Evolutionary conservation across 1,140 invertebrate species (phyloP).

Genomic region (Maniola jurtina): DNA sequence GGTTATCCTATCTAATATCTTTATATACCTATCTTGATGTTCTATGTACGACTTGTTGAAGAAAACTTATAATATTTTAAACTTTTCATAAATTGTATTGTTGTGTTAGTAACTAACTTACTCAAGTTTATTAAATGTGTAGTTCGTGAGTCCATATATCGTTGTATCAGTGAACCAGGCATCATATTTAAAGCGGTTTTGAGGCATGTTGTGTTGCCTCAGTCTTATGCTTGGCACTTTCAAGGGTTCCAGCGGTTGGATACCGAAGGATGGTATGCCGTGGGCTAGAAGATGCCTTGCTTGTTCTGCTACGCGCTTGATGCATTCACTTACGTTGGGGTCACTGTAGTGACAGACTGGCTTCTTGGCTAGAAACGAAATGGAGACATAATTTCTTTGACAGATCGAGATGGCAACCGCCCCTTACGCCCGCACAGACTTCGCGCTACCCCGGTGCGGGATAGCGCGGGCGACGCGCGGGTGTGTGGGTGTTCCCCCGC

Average conservation of each 20-base stretch:
- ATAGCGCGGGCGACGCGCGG: too few relatives aligned
- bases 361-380: conserved; percentile 37
- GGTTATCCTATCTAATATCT: too few relatives aligned
- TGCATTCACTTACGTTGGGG: conserved; percentile 80
- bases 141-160: conserved; percentile 69
- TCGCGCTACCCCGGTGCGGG: too few relatives aligned
- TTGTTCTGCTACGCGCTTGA: conserved; percentile 76
- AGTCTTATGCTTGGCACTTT: conserved; percentile 65
- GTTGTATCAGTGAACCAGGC: conserved; percentile 69
- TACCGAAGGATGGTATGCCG: conserved; percentile 58
- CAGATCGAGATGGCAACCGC: too few relatives aligned
- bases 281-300: conserved; percentile 52
- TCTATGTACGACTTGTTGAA: too few relatives aligned
- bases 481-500: too few relatives aligned
- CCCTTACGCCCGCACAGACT: too few relatives aligned
- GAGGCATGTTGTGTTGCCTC: conserved; percentile 63
- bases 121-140: conserved; percentile 72
- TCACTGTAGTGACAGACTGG: conserved; percentile 80
- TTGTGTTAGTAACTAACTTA: conserved; percentile 47
- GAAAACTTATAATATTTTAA: too few relatives aligned
- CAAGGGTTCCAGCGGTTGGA: conserved; percentile 65
- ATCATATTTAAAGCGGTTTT: conserved; percentile 69
- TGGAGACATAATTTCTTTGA: neutral
- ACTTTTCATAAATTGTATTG: too few relatives aligned
- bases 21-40: too few relatives aligned